Evolutionary conservation across 2,888 invertebrate genomes (phyloP).

Genomic region (Vannuccia rotundouncinata): DNA sequence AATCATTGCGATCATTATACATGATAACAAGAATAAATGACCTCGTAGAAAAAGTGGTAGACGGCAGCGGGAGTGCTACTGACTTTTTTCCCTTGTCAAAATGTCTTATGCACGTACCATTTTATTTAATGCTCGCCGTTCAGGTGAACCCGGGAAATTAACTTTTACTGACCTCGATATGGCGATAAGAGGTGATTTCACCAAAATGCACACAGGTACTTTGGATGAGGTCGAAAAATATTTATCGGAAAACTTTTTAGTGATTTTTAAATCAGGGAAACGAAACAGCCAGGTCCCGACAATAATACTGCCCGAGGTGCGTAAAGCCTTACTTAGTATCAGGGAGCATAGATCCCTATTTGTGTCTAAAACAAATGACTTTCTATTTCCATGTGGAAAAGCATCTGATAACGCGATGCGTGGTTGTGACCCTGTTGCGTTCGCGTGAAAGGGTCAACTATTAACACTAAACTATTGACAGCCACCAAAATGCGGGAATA

Average conservation of each 20-base stretch:
- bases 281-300: background rate
- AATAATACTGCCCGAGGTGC: background rate
- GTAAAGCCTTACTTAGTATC: background rate
- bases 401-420: background rate
- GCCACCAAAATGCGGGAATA: background rate
- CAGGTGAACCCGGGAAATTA: background rate
- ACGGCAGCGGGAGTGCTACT: no score
- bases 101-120: background rate
- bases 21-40: no score
- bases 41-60: no score
- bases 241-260: background rate
- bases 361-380: background rate
- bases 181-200: background rate
- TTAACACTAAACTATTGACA: background rate
- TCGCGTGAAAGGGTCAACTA: background rate
- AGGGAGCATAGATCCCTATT: background rate
- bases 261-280: background rate
- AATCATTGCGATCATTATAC: background rate
- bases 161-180: background rate
- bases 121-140: background rate
- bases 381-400: background rate
- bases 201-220: background rate
- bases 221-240: background rate
- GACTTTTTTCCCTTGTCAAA: background rate
- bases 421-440: background rate